phyloP scores from a whole-genome alignment of 2,888 invertebrate species.

The Heliconius ethilla region DNA sequence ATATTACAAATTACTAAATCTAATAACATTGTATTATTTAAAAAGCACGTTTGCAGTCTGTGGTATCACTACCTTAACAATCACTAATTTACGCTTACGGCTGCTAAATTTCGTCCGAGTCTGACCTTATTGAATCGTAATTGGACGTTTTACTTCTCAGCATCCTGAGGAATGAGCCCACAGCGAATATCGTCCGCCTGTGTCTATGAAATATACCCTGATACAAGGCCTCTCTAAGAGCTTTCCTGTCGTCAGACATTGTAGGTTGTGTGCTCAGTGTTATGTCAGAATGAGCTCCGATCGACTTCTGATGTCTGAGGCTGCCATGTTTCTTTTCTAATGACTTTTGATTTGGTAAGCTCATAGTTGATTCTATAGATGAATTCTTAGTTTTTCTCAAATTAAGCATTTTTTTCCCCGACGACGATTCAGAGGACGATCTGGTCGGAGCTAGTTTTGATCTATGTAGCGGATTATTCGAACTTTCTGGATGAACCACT shows the following conservation, averaged over 20 bases:
- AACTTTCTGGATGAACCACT: conserved; percentile 75
- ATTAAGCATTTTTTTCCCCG: conserved; percentile 72
- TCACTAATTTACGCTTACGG: conserved; percentile 48
- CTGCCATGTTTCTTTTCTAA: conserved; percentile 80
- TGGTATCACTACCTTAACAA: conserved; percentile 65
- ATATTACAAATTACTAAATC: conserved; percentile 56
- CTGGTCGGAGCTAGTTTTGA: conserved; percentile 76
- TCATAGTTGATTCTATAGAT: conserved; percentile 80
- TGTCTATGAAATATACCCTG: conserved; percentile 90
- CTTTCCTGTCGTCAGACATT: conserved; percentile 84
- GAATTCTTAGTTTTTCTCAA: conserved; percentile 78
- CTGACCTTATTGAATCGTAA: conserved; percentile 87
- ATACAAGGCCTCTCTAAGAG: conserved; percentile 87
- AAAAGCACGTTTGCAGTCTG: conserved; percentile 75
- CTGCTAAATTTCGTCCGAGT: conserved; percentile 80
- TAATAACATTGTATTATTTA: conserved; percentile 60
- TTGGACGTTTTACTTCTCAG: conserved; percentile 88
- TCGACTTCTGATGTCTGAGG: conserved; percentile 83
- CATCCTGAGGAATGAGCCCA: conserved; percentile 89
- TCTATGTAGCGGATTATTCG: conserved; percentile 74
- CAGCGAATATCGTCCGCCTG: conserved; percentile 87
- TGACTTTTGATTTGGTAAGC: conserved; percentile 78
- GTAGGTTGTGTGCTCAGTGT: conserved; percentile 77
- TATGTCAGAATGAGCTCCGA: conserved; percentile 83
- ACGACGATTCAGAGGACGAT: conserved; percentile 75